Base-by-base conservation (phyloP, 2,113 vertebrate species). In the Ochotona princeps region DNA sequence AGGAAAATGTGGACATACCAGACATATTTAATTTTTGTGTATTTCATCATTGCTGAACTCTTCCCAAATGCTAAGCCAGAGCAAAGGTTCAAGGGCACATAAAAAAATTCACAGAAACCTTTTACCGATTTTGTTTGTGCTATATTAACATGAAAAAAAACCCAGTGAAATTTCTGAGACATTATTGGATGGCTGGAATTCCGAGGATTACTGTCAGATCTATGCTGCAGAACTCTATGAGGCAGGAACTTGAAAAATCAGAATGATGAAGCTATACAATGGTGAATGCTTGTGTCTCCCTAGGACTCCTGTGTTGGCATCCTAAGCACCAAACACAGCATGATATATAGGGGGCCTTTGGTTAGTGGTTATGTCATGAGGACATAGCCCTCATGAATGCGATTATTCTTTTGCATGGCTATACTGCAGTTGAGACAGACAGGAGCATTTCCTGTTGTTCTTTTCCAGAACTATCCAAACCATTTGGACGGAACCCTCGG, bases 1-100 rank as follows among this genome's bases (percentile, higher is more conserved):
- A 81, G 89, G 88, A 93, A 97, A 95, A 91, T 95, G 72, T 92
- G 95, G 61, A 82, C 93, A 91, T 89, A 87, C 49, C 93, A 96
- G 93, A 95, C 94, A 92, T 91, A 91, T 65, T 95, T 91, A 93
- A 95, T 88, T 81, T 97, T 67, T 67, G 60, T 91, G 70, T 54
- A 61, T 94, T 92, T 96, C 93, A 92, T 91, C 95, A 95, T 76
- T 78, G 38, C 78, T 83, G 81, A 96, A 38, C 8, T 25, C 14
- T 89, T 86, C 47, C 63, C 94, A 95, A 96, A 81, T n/a, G 30
- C 61, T 91, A 85, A 87, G 82, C 20, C 69, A 6, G 38, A 8
- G 26, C 63, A 79, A 44, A 49, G 57, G 63, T 94, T 94, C 80
- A 91, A 91, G 83, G 57, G 23, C 2, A 38, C 82, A 70, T 81